Evolutionary conservation across 1,140 invertebrate genomes (phyloP).

Genomic region (Dinothrombium tinctorium): DNA sequence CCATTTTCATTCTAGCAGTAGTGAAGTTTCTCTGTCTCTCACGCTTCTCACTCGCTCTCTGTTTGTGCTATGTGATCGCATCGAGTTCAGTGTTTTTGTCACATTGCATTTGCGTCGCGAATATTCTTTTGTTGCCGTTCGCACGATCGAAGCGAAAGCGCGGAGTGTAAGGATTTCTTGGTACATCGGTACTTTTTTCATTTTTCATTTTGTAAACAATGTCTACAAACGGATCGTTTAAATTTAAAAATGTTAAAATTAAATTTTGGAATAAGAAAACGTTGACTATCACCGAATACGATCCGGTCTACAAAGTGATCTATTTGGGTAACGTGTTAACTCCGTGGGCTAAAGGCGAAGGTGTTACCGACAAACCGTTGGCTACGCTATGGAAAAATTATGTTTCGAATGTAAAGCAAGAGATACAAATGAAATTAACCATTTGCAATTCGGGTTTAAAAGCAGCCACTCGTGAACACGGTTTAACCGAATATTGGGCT

Average conservation of each 20-base stretch:
- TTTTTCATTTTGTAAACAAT: background rate
- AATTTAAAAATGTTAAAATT: background rate
- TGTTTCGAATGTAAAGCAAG: constrained; percentile 69
- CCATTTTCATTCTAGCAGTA: too few relatives aligned
- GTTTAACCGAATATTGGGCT: constrained; percentile 89
- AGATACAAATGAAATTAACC: constrained; percentile 67
- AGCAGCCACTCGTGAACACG: constrained; percentile 85
- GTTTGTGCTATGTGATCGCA: too few relatives aligned
- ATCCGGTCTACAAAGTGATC: constrained; percentile 77
- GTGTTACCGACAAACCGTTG: constrained; percentile 82
- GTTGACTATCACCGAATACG: constrained; percentile 56
- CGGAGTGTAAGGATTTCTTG: too few relatives aligned
- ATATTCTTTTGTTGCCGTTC: too few relatives aligned
- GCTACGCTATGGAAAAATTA: constrained; percentile 91
- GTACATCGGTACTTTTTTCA: background rate
- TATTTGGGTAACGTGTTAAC: constrained; percentile 95
- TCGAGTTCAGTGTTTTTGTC: too few relatives aligned
- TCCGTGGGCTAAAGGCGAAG: constrained; percentile 89
- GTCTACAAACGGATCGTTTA: background rate
- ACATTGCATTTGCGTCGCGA: too few relatives aligned
- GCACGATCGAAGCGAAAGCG: too few relatives aligned
- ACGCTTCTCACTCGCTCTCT: too few relatives aligned
- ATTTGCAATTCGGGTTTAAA: constrained; percentile 46
- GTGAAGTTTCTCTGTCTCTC: too few relatives aligned
- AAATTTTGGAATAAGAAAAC: constrained; percentile 36